Base-by-base conservation (phyloP, 1,140 invertebrate genomes). In the Zophobas morio region DNA sequence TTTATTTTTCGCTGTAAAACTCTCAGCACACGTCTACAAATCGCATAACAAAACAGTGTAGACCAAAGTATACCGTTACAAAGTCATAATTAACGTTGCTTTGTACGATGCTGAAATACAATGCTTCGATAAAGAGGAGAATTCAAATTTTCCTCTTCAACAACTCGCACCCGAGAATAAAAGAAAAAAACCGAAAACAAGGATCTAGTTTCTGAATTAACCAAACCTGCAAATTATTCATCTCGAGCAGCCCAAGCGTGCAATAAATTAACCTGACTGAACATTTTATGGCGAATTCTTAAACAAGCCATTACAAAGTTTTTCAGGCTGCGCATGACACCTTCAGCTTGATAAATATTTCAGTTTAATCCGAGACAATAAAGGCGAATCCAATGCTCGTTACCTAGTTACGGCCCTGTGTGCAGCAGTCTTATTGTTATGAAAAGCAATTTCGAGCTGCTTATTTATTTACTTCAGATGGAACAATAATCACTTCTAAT, bases 291-390 rank as follows among this genome's bases (percentile, higher is more conserved):
- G 32, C 20, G 39, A 5, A 6, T 66, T 42, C 60, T 66, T 66
- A 66, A 66, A 66, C 42, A 66, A 66, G 39, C 39, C 60, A 66
- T 66, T 66, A 66, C 6, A 39, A 66, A 66, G 60, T 66, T 66
- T 60, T 66, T 42, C 60, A 66, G 60, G 54, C n/a, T 4, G 60
- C 39, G 60, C 60, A 20, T 66, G 40, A 46, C 39, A 46, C 60
- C 2, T 34, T 6, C n/a, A 53, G 20, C 54, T 35, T 66, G 60
- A 66, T 66, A 66, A 42, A 66, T 66, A 42, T 66, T 66, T 66
- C 39, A 66, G 37, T 66, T 66, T 66, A 39, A 66, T 63, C 36
- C 8, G 36, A 37, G 34, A 39, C 57, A 63, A 63, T 63, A 39
- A 63, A 63, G 36, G 57, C 40, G 57, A 39, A 63, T 66, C 39